Conservation (phyloP, 2,888 invertebrate species). For the Meloe dianella region DNA sequence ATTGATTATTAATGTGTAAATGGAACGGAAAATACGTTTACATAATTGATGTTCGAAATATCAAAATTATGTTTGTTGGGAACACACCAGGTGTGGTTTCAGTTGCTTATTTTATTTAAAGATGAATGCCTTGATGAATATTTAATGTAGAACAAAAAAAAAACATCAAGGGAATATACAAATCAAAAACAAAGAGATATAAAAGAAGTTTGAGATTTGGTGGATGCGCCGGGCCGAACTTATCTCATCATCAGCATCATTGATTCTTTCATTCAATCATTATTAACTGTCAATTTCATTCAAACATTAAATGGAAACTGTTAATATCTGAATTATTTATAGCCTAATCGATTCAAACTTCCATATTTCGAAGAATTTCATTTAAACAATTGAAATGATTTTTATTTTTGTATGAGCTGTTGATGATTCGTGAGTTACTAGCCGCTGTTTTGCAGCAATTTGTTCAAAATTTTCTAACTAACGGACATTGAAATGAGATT, state of each 20-base stretch:
- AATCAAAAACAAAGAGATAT: not conserved
- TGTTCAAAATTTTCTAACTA: too few relatives aligned
- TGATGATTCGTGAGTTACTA: too few relatives aligned
- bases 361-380: not conserved
- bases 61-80: not conserved
- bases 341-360: not conserved
- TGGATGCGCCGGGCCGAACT: not conserved
- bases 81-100: not conserved
- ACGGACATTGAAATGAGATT: too few relatives aligned
- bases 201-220: not conserved
- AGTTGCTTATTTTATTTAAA: not conserved
- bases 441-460: too few relatives aligned
- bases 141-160: not conserved
- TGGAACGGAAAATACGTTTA: not conserved
- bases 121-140: not conserved
- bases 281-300: not conserved
- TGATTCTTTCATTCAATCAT: not conserved
- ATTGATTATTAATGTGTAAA: not conserved
- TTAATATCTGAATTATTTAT: constrained; percentile 1
- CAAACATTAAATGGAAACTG: not conserved
- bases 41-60: not conserved
- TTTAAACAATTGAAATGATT: too few relatives aligned
- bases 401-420: too few relatives aligned
- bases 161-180: not conserved
- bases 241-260: not conserved